Base-by-base conservation (phyloP, 2,797 vertebrate species). In the Sphenopsis melanotis region DNA sequence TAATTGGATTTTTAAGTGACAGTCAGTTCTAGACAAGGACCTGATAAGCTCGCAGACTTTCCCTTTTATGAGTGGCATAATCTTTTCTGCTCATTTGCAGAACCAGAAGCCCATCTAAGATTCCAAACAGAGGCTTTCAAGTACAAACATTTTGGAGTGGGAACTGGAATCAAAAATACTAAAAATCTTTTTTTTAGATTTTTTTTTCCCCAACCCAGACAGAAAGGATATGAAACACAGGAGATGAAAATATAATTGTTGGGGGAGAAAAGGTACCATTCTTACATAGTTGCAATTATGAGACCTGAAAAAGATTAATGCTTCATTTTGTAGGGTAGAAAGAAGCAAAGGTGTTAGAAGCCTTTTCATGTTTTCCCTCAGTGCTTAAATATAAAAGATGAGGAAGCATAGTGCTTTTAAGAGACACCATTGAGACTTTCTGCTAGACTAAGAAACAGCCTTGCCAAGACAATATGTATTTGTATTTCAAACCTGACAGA, bases 201-300 rank as follows among this genome's bases (percentile, higher is more conserved):
- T 91, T 44, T 61, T 8, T 74, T 68, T 20, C 10, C 9, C 37
- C 42, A 30, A 5, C 3, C 34, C 59, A 49, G 12, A 39, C 4
- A 76, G 11, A 93, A 90, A 63, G 22, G 1, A 49, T 55, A 66
- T 34, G 4, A 22, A 65, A 61, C 30, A 69, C 2, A 81, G 20
- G 12, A 39, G 29, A 10, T 20, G 36, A 53, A 92, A 72, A 92
- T 49, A n/a, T 6, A 60, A 56, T 22, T 17, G 4, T 9, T 0
- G 1, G 3, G 3, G 2, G 1, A 3, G 4, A 42, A 56, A 56
- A 21, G 3, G 4, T 80, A 46, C 10, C 36, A 15, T 34, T 41
- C 23, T 59, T 39, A 57, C 3, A 37, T 3, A 66, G 29, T 6
- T 47, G 14, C 20, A 46, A 8, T 50, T 52, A 12, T 11, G 83